phyloP scores from a whole-genome alignment of 2,888 invertebrate species.

The Acanthosepion lycidas region DNA sequence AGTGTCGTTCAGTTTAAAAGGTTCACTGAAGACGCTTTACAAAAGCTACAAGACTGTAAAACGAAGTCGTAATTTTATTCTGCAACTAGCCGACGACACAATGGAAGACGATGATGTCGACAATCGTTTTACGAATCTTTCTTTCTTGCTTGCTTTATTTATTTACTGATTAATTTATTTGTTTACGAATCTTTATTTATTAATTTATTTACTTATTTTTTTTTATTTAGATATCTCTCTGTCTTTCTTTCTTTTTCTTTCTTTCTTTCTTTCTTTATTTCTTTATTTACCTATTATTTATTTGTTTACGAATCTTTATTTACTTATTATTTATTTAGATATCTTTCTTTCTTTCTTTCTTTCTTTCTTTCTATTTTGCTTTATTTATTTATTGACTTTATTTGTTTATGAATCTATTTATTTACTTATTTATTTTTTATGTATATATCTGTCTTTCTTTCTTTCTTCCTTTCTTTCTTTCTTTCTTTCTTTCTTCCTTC shows the following conservation, averaged over 20 bases:
- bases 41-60: not conserved
- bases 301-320: not conserved
- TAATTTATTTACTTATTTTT: not conserved
- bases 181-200: too few relatives aligned
- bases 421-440: not conserved
- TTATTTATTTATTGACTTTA: not conserved
- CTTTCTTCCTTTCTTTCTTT: not conserved
- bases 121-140: not conserved
- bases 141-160: not conserved
- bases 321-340: too few relatives aligned
- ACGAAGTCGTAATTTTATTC: not conserved
- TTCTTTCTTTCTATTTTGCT: not conserved
- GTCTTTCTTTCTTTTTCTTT: not conserved
- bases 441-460: not conserved
- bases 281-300: not conserved
- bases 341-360: not conserved
- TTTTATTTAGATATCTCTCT: not conserved
- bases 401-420: not conserved
- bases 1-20: constrained; percentile 33
- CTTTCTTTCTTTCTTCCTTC: not conserved
- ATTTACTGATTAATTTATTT: not conserved
- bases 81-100: not conserved
- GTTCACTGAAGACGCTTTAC: not conserved
- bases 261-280: not conserved
- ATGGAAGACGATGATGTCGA: not conserved